These are phyloP conservation scores for Lynx canadensis DNA, from an alignment of 2,113 vertebrate genomes.

Conservation along the genomic window DNA sequence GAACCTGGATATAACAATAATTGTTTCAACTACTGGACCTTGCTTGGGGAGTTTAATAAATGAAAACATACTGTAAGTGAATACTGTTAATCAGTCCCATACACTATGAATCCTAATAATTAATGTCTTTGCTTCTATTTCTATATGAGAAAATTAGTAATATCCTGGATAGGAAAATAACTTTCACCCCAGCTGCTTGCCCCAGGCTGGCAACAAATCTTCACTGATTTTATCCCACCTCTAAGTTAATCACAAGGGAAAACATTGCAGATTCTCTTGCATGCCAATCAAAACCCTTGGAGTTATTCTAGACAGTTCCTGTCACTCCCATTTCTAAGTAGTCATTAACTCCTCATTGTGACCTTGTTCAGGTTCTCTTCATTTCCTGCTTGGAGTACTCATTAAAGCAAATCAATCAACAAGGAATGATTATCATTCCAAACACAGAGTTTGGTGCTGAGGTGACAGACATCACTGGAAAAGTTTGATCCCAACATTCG, in stretches of 20 bases:
- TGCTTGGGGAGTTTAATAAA: background rate
- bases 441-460: background rate
- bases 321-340: background rate
- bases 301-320: background rate
- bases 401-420: background rate
- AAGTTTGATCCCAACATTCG: background rate
- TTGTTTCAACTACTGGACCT: background rate
- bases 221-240: background rate
- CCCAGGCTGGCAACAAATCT: background rate
- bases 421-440: background rate
- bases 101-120: background rate
- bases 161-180: background rate
- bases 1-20: background rate
- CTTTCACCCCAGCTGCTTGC: background rate
- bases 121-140: slow-evolving; percentile 1
- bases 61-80: slow-evolving; percentile 9
- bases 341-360: background rate
- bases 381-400: background rate
- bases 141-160: background rate
- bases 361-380: background rate
- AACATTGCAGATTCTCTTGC: background rate
- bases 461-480: background rate
- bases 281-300: background rate
- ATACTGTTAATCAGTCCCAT: background rate
- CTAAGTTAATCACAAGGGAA: background rate